Base-by-base conservation (phyloP, 2,888 invertebrate species). In the Nemurella pictetii region DNA sequence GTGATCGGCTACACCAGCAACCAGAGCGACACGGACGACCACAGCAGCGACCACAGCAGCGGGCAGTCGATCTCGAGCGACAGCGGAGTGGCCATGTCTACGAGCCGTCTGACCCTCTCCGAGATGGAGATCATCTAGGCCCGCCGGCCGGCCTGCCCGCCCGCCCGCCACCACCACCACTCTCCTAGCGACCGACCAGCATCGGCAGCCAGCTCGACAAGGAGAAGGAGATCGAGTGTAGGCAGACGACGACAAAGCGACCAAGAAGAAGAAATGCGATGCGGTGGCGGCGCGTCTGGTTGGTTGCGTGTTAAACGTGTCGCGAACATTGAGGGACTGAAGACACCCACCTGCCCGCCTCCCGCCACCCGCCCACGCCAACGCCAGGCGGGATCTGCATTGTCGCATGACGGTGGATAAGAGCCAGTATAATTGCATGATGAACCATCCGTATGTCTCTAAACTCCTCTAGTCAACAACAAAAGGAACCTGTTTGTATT, bases 1-100 rank as follows among this genome's bases (percentile, higher is more conserved):
- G 95, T 96, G 89, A 95, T 95, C 89, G 96, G 96, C 85, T 96
- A 96, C 92, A 95, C 95, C 90, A 95, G 95, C 90, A 95, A 95
- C 92, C 95, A 95, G 91, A 96, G 95, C 90, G 95, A 96, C 91
- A 95, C 95, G 88, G 96, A 96, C 91, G 96, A 96, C 90, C 94
- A 95, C 89, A 94, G 94, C 91, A 95, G 95, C 87, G 94, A 94
- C 85, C 95, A 95, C 91, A 82, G 82, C 82, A 95, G 95, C 90
- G 91, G 89, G 55, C 92, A 92, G 89, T 92, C 91, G 86, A 90
- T 91, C 87, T 94, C 93, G 89, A 94, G 94, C 89, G 94, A 94
- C 91, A 95, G 95, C 89, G 95, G 95, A 88, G 94, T 94, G 89
- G 93, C 93, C 89, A 93, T 94, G 92, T 93, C 93, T 89, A 93